Base-by-base conservation (phyloP, 2,113 vertebrate genomes). In the Centrocercus urophasianus region DNA sequence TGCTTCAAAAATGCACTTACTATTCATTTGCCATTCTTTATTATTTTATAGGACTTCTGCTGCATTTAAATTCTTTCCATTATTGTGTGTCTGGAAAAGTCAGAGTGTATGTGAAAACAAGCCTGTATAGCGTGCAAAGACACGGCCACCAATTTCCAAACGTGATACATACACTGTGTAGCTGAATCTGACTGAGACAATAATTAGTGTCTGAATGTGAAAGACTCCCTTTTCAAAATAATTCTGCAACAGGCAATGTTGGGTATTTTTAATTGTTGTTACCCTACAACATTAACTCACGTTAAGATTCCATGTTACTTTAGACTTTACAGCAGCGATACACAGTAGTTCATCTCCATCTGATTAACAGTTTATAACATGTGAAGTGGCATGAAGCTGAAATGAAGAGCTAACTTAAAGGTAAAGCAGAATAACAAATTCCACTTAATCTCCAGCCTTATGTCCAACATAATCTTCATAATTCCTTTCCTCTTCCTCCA, bases 231-330 rank as follows among this genome's bases (percentile, higher is more conserved):
- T 90, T 92, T 77, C 77, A 80, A 72, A 89, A 70, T 63, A 36
- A 66, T 34, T 75, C 43, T 90, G 50, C 8, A 54, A 45, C 21
- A 73, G 43, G 17, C 20, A 38, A 5, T 10, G 34, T 21, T 9
- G 3, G 19, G 22, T 8, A 28, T 18, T 34, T 42, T 10, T 22
- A 18, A 17, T 2, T 10, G 11, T 14, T 64, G 61, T 61, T 16
- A 52, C n/a, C 42, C 47, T 0, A 0, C 9, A 27, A 10, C 36
- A 36, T 36, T 47, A 47, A 45, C 43, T n/a, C 25, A n/a, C 18
- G 24, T 61, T 19, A 38, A 27, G 20, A 19, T 66, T 40, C 42
- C 67, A 34, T 25, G 2, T 13, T 27, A 24, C 11, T 7, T 13
- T 65, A 47, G 48, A 21, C 22, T 59, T 1, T 13, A 6, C 40